phyloP scores from a whole-genome alignment of 2,113 vertebrate species.

The Stegastes partitus region DNA sequence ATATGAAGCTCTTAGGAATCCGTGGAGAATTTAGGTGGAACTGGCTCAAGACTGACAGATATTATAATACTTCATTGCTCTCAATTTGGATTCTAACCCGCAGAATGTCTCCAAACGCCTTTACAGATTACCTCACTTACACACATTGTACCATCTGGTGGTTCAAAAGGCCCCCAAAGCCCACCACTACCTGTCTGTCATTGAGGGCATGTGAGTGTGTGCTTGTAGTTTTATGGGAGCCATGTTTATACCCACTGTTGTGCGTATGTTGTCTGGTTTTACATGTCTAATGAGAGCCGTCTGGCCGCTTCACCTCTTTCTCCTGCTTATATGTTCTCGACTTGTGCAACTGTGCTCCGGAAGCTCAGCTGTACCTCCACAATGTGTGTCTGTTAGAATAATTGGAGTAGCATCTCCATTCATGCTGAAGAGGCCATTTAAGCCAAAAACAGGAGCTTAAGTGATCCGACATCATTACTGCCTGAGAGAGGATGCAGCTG shows the following conservation, averaged over 20 bases:
- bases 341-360: slow-evolving; percentile 4
- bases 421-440: slow-evolving; percentile 12
- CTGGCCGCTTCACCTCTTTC: slow-evolving; percentile 11
- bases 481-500: slow-evolving; percentile 28
- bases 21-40: slow-evolving; percentile 30
- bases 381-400: slow-evolving; percentile 21
- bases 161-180: slow-evolving; percentile 46
- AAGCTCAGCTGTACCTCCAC: neutral
- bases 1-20: slow-evolving; percentile 33
- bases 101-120: slow-evolving; percentile 35
- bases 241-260: neutral
- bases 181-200: slow-evolving; percentile 28
- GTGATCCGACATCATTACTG: slow-evolving; percentile 39
- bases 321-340: slow-evolving; percentile 10
- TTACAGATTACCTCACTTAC: slow-evolving; percentile 65
- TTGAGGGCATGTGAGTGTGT: slow-evolving; percentile 14
- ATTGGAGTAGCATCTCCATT: slow-evolving; percentile 22
- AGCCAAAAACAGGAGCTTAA: slow-evolving; percentile 54
- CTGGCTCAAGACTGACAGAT: slow-evolving; percentile 18
- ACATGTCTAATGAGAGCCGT: slow-evolving; percentile 15
- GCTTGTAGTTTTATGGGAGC: neutral
- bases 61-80: slow-evolving; percentile 30
- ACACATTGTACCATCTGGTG: slow-evolving; percentile 62
- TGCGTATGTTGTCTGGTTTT: slow-evolving; percentile 18
- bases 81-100: slow-evolving; percentile 41